Percentiles rank a stretch among this genome's conserved stretches.
phyloP scores from a whole-genome alignment of 1,140 invertebrate species.

The Drosophila dunni region DNA sequence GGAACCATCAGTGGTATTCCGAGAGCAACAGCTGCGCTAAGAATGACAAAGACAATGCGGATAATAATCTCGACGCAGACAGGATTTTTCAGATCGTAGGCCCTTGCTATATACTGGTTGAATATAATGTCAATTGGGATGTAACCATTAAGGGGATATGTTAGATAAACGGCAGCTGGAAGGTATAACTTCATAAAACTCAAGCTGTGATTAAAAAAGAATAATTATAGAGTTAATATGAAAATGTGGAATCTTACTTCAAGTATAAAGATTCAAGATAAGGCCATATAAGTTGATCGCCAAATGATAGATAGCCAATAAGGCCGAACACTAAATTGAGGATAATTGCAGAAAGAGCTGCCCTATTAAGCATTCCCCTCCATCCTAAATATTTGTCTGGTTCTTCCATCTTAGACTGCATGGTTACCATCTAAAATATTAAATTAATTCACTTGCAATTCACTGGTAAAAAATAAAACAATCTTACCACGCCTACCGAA shows the following conservation, averaged over 20 bases:
- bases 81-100: background rate
- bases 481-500: slow-evolving; percentile 21
- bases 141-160: slow-evolving; percentile 10
- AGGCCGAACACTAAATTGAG: no score
- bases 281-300: no score
- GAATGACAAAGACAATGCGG: background rate
- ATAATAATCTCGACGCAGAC: background rate
- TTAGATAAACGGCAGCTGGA: background rate
- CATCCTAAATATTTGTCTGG: background rate
- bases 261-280: no score
- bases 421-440: slow-evolving; percentile 1
- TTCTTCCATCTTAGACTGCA: background rate
- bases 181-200: background rate
- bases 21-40: background rate
- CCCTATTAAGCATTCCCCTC: background rate
- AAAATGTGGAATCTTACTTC: background rate
- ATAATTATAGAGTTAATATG: background rate
- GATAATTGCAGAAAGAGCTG: background rate
- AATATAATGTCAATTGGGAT: slow-evolving; percentile 3
- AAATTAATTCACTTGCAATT: background rate
- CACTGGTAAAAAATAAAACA: background rate
- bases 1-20: background rate
- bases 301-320: no score
- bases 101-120: background rate
- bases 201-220: background rate